Evolutionary conservation across 2,113 vertebrate genomes (phyloP), one percentile per base, ranked within the genome.

Genomic region (Pionites leucogaster): DNA sequence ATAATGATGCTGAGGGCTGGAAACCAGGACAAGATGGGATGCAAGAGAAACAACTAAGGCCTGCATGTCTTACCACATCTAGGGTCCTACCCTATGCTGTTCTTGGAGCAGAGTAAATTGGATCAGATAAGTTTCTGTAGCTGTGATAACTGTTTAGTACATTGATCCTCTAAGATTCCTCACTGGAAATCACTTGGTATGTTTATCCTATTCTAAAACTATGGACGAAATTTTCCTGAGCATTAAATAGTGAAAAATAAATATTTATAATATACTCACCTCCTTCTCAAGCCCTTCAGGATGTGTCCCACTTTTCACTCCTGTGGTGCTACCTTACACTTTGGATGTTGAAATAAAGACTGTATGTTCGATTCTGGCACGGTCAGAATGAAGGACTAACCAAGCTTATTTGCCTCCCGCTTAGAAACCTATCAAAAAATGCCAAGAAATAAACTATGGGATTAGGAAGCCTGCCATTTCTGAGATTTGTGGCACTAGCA

Each of bases 381-480:
- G 39, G 35, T 44, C 85, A 81, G 33, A 39, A 42, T 64, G 77
- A 81, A 93, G 64, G 29, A 55, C 44, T 77, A 74, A 94, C 88
- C 81, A 78, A 88, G 77, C 44, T 93, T 80, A 72, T 88, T 95
- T 88, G 39, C 78, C 68, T 94, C 70, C 64, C 3, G 7, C 68
- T 78, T 68, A 91, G 80, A 93, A 93, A 83, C 35, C 24, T 37
- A 62, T 74, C 23, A 46, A 89, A 95, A 82, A 86, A 35, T 37
- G 77, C 92, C 90, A 96, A 74, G 86, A 92, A 86, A 91, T 94
- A 95, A 96, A 89, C 31, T 55, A 53, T 37, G 12, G 75, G 83
- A 94, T 97, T 95, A 96, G 93, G 74, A 96, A 86, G 39, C 57
- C 60, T 91, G 84, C 74, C 78, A 87, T 92, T 75, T 85, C 79